These are phyloP conservation scores for Prionchulus punctatus DNA, from an alignment of 2,888 invertebrate species.

Conservation along the genomic window DNA sequence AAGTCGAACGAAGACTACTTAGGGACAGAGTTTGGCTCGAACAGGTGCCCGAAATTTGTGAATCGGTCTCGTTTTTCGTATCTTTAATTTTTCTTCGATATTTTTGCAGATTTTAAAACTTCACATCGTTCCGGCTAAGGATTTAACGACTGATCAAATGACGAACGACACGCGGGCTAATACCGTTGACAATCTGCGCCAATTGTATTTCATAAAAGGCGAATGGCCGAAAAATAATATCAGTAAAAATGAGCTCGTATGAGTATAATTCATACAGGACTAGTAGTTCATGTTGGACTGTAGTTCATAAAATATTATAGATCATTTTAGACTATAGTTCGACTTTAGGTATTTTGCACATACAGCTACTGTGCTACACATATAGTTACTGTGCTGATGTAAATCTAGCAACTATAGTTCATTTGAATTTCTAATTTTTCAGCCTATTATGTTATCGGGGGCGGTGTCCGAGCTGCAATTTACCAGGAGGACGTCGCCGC, in stretches of 20 bases:
- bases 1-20: conserved; percentile 27
- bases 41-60: conserved; percentile 19
- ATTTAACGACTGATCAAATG: conserved; percentile 29
- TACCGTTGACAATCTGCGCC: conserved; percentile 29
- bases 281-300: background rate
- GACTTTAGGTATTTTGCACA: too few relatives aligned
- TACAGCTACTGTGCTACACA: too few relatives aligned
- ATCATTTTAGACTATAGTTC: too few relatives aligned
- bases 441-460: conserved; percentile 33
- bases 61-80: background rate
- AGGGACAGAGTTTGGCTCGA: conserved; percentile 31
- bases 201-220: conserved; percentile 27
- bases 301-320: too few relatives aligned
- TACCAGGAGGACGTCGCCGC: conserved; percentile 30
- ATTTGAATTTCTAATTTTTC: conserved; percentile 11
- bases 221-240: conserved; percentile 33
- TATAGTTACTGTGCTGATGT: too few relatives aligned
- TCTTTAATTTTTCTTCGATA: background rate
- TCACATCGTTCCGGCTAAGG: conserved; percentile 31
- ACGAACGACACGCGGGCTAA: conserved; percentile 31
- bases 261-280: too few relatives aligned
- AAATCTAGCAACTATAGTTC: background rate
- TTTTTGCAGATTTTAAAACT: conserved; percentile 25
- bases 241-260: conserved; percentile 19
- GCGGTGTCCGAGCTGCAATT: conserved; percentile 29